Conservation (phyloP, 2,797 vertebrate genomes). For the Hippopotamyrus pictus region DNA sequence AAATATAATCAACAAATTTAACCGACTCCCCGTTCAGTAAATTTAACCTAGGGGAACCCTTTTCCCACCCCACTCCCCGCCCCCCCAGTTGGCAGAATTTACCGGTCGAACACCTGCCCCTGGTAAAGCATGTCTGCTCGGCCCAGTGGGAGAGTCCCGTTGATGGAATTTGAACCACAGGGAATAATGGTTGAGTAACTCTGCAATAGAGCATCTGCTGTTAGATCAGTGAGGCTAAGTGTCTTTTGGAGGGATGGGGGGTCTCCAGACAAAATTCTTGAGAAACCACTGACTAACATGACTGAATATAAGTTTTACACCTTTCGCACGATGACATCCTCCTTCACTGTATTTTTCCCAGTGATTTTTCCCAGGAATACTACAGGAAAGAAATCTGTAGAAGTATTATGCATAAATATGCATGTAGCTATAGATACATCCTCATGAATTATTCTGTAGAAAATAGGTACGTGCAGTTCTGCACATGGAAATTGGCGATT, state of each 20-base stretch:
- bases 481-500: neutral
- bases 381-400: neutral
- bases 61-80: neutral
- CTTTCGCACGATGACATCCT: neutral
- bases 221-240: neutral
- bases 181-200: neutral
- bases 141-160: neutral
- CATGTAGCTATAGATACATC: neutral
- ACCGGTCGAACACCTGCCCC: neutral
- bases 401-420: neutral
- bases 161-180: neutral
- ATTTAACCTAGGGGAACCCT: neutral
- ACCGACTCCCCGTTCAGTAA: neutral
- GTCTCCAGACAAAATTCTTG: neutral
- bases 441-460: neutral
- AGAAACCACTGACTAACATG: neutral
- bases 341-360: neutral
- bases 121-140: neutral
- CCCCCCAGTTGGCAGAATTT: neutral
- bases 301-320: neutral
- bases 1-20: neutral
- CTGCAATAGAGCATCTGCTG: neutral
- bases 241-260: neutral
- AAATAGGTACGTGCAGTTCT: neutral
- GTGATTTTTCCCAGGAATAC: neutral